Evolutionary conservation across 23 tunicate species (phyloP).

Genomic region (Halocynthia roretzi): DNA sequence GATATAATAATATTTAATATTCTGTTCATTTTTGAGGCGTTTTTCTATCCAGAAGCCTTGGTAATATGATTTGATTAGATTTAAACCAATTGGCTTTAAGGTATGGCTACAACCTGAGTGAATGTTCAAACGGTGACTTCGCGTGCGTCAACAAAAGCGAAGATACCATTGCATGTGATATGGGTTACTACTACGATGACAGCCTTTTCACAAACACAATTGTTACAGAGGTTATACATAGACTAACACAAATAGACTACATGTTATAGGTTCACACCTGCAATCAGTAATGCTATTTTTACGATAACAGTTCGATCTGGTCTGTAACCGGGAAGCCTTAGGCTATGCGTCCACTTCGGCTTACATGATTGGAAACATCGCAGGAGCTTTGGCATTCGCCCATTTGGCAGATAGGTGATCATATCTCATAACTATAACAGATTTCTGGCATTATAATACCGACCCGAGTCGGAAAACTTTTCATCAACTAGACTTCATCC

Average conservation of each 20-base stretch:
- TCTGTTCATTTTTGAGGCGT: too few relatives aligned
- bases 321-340: slow-evolving; percentile 26
- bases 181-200: slow-evolving; percentile 39
- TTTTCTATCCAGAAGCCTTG: too few relatives aligned
- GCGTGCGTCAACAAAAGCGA: slow-evolving; percentile 34
- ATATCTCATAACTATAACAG: too few relatives aligned
- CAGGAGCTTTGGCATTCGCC: slow-evolving; percentile 42
- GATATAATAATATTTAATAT: too few relatives aligned
- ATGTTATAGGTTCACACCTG: too few relatives aligned
- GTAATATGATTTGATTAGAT: too few relatives aligned
- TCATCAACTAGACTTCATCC: too few relatives aligned
- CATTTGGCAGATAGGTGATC: slow-evolving; percentile 45
- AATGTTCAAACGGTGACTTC: slow-evolving; percentile 18
- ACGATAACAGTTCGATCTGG: slow-evolving; percentile 47
- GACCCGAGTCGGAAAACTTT: too few relatives aligned
- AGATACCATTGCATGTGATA: slow-evolving; percentile 25
- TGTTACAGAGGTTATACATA: slow-evolving; percentile 52
- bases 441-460: too few relatives aligned
- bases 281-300: too few relatives aligned
- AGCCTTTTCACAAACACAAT: slow-evolving; percentile 49
- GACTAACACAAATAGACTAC: too few relatives aligned
- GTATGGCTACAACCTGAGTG: slow-evolving; percentile 33
- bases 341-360: slow-evolving; percentile 36
- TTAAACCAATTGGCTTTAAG: too few relatives aligned
- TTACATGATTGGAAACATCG: slow-evolving; percentile 35